Conservation (phyloP, 2,797 vertebrate genomes). For the Sparus aurata region DNA sequence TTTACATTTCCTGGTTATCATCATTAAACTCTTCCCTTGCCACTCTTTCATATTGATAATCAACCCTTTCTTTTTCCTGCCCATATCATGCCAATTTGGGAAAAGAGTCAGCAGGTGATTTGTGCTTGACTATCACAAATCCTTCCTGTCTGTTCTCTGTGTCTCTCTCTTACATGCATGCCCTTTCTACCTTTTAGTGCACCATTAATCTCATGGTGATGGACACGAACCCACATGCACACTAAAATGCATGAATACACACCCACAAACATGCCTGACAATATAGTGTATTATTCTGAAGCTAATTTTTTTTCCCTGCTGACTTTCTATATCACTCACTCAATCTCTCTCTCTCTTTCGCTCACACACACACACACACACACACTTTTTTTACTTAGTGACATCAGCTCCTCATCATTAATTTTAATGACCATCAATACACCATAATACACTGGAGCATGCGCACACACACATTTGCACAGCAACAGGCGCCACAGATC, state of each 20-base stretch:
- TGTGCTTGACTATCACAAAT: slow-evolving; percentile 60
- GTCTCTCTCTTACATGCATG: slow-evolving; percentile 17
- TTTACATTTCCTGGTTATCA: background rate
- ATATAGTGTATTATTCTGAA: slow-evolving; percentile 4
- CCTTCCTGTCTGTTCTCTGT: slow-evolving; percentile 22
- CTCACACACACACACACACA: slow-evolving; percentile 18
- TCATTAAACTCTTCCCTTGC: background rate
- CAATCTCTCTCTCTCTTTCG: background rate
- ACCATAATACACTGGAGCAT: slow-evolving; percentile 63
- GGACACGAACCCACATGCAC: slow-evolving; percentile 29
- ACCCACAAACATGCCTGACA: background rate
- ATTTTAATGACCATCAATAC: slow-evolving; percentile 83
- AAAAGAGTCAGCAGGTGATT: slow-evolving; percentile 60
- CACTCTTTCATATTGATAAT: background rate
- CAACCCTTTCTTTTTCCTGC: background rate
- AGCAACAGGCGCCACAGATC: slow-evolving; percentile 77
- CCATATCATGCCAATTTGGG: slow-evolving; percentile 47
- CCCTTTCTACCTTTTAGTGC: slow-evolving; percentile 45
- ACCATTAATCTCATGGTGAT: slow-evolving; percentile 48
- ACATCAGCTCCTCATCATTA: slow-evolving; percentile 83
- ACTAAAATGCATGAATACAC: slow-evolving; percentile 30
- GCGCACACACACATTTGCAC: slow-evolving; percentile 50
- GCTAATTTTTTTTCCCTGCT: background rate
- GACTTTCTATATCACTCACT: slow-evolving; percentile 15
- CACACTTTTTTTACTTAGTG: slow-evolving; percentile 59